Evolutionary conservation across 2,888 invertebrate genomes (phyloP).

Genomic region (Herminia tarsipennalis): DNA sequence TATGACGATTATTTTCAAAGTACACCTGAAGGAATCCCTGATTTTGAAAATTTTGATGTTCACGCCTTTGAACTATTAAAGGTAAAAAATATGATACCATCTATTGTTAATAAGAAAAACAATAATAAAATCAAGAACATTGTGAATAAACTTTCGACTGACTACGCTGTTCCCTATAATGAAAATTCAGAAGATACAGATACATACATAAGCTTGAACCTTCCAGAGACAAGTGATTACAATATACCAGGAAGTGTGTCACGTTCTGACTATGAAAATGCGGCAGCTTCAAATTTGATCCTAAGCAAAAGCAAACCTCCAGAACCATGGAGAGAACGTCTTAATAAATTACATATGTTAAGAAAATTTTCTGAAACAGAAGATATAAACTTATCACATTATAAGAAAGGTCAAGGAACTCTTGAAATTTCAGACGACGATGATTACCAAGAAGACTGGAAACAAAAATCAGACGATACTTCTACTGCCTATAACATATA

Average conservation of each 20-base stretch:
- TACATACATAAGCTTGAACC: too few species aligned
- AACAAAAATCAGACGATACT: constrained; percentile 20
- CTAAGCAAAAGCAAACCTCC: too few species aligned
- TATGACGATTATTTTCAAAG: constrained; percentile 35
- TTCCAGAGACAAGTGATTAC: too few species aligned
- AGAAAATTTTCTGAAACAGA: neutral
- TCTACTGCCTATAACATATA: neutral
- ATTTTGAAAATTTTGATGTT: constrained; percentile 29
- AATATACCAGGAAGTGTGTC: too few species aligned
- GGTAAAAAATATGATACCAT: constrained; percentile 36
- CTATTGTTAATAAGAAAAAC: neutral
- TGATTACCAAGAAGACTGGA: constrained; percentile 44
- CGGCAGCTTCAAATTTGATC: too few species aligned
- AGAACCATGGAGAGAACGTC: too few species aligned
- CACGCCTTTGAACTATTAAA: constrained; percentile 37
- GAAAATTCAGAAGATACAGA: too few species aligned
- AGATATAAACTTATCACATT: neutral
- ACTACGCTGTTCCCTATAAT: too few species aligned
- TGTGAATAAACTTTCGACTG: constrained; percentile 3
- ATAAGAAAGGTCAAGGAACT: constrained; percentile 1
- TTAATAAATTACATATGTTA: too few species aligned
- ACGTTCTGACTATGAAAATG: too few species aligned
- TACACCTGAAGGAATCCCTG: constrained; percentile 10
- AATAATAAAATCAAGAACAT: constrained; percentile 2
- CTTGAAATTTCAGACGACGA: constrained; percentile 29